Evolutionary conservation across 30 jellyfish, hydroid and myxozoan genomes (phyloP), one percentile per base, ranked within the genome.

Genomic region (Clytia hemisphaerica): DNA sequence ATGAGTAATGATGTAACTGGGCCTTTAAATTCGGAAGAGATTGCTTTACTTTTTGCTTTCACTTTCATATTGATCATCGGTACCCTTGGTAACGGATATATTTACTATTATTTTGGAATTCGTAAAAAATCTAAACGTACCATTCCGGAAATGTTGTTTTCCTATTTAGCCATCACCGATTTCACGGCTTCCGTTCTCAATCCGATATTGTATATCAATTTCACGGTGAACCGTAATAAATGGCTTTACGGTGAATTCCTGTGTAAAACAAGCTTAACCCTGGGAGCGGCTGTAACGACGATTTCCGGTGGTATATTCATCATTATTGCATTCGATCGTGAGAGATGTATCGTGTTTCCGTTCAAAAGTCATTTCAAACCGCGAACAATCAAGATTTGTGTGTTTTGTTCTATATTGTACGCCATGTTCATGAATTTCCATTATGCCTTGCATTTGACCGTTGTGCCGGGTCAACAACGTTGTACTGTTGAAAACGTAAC

Each of bases 191-290:
- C 98, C 22, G 33, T 81, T 14, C 63, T 82, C 28, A 89, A 89
- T 48, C 98, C 98, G 32, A 35, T 74, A 2, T 46, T 89, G 32
- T 89, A 53, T 37, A 38, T 78, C 0, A 80, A 89, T 61, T 76
- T 93, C 95, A 76, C 90, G 14, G 44, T 81, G 26, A 89, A 95
- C 0, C 58, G 49, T 18, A 69, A 67, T 35, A 54, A 76, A 34
- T 89, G 98, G 98, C 93, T 80, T 62, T 80, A 80, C 37, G 95
- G 98, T 34, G 74, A 65, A 42, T 59, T 88, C 21, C 95, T 92
- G 12, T 89, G 98, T 84, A 89, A 80, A 77, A 16, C 82, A 26
- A 77, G 81, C 24, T 79, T 77, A 22, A 79, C 92, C 18, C 29
- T 89, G 30, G 94, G 92, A 22, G 83, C 94, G 19, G 68, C 72